Conservation (phyloP, 1,140 invertebrate genomes). For the Coelopa frigida region DNA sequence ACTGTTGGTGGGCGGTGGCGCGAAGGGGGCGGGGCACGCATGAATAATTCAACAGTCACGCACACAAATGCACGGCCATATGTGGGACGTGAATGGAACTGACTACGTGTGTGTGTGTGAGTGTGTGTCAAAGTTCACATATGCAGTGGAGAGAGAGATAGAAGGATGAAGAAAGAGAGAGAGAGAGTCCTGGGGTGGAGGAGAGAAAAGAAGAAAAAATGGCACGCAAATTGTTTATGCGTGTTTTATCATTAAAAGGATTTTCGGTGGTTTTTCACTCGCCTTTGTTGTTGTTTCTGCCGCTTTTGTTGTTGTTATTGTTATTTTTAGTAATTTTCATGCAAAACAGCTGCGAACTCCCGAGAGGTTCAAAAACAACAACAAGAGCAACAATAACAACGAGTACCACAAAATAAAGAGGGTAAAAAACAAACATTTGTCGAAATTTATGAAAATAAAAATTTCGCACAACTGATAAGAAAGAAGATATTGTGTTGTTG, state of each 20-base stretch:
- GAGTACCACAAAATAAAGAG: background rate
- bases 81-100: too few relatives aligned
- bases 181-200: background rate
- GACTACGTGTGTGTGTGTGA: too few relatives aligned
- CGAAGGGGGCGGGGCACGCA: too few relatives aligned
- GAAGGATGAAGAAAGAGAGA: background rate
- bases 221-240: constrained; percentile 11
- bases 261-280: background rate
- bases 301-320: background rate
- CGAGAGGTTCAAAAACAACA: constrained; percentile 4
- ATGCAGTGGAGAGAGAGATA: background rate
- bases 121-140: too few relatives aligned
- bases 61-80: too few relatives aligned
- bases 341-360: constrained; percentile 10
- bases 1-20: too few relatives aligned
- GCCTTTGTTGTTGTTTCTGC: background rate
- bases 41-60: too few relatives aligned
- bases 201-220: background rate
- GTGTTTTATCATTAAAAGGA: constrained; percentile 16
- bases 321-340: constrained; percentile 12
- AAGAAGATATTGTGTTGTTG: background rate
- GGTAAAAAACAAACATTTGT: background rate
- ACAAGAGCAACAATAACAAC: background rate
- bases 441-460: constrained; percentile 10
- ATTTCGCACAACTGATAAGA: background rate